A percentile compares a stretch with the other conserved stretches of the same genome.
Conservation (phyloP, 2,888 invertebrate species). For the Ennomos erosarius region DNA sequence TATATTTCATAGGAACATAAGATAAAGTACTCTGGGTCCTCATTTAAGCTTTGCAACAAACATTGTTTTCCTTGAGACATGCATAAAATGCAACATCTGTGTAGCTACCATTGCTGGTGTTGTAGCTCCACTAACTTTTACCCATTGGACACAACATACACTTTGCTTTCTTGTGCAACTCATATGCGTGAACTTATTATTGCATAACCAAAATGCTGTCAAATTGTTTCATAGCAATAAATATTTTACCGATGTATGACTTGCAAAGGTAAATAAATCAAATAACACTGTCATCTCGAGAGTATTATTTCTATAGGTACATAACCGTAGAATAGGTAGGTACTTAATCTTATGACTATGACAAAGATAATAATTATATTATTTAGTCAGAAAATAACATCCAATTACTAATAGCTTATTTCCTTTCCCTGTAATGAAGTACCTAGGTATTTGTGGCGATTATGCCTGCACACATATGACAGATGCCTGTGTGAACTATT, state of each 20-base stretch:
- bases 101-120: constrained; percentile 35
- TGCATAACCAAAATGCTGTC: constrained; percentile 81
- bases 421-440: too few relatives aligned
- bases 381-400: too few relatives aligned
- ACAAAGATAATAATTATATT: too few relatives aligned
- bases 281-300: constrained; percentile 65
- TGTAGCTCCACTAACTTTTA: constrained; percentile 3
- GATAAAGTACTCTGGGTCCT: constrained; percentile 78
- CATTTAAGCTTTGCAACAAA: constrained; percentile 67
- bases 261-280: constrained; percentile 85
- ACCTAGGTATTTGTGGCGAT: too few relatives aligned
- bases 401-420: too few relatives aligned
- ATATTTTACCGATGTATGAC: constrained; percentile 84
- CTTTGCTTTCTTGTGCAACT: constrained; percentile 63
- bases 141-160: constrained; percentile 40
- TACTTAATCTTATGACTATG: too few relatives aligned
- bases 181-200: constrained; percentile 70
- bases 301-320: constrained; percentile 35
- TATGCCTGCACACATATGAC: too few relatives aligned
- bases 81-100: constrained; percentile 56
- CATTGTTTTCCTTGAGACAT: constrained; percentile 55
- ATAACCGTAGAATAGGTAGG: too few relatives aligned
- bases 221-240: constrained; percentile 82
- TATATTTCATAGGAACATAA: constrained; percentile 80
- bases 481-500: too few relatives aligned